Evolutionary conservation across 1,140 invertebrate species (phyloP).

Genomic region (Brachionus rotundiformis): DNA sequence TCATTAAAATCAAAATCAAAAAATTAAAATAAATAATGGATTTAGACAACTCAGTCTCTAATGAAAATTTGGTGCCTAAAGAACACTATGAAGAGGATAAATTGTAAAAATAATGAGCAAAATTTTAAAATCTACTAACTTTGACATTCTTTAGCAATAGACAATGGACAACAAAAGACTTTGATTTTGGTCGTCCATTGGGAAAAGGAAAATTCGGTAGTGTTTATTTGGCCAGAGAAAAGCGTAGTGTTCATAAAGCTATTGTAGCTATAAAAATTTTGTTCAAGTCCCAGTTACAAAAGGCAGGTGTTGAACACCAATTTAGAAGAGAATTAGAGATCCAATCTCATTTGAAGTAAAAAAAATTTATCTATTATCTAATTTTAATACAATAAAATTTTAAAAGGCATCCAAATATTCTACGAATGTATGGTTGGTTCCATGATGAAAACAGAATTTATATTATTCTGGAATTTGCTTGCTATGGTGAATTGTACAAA

Average conservation of each 20-base stretch:
- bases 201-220: conserved; percentile 98
- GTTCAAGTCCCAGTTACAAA: conserved; percentile 86
- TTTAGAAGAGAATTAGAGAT: conserved; percentile 88
- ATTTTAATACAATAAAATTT: too few species aligned
- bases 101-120: background rate
- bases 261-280: conserved; percentile 50
- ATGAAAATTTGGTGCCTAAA: background rate
- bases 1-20: too few species aligned
- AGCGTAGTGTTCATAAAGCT: conserved; percentile 64
- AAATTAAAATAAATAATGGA: too few species aligned
- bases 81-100: conserved; percentile 26
- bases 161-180: conserved; percentile 72
- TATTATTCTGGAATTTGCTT: conserved; percentile 87
- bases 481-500: conserved; percentile 80
- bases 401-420: conserved; percentile 87
- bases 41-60: background rate
- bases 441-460: conserved; percentile 85
- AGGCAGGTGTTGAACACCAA: conserved; percentile 87
- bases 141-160: background rate
- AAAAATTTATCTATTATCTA: background rate
- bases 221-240: conserved; percentile 93
- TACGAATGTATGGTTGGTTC: conserved; percentile 85
- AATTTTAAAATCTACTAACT: background rate
- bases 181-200: conserved; percentile 88
- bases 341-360: conserved; percentile 73